A percentile compares a stretch with the other conserved stretches of the same genome.
These are phyloP conservation scores for Conchocele bisecta DNA, from an alignment of 2,888 invertebrate species.

Conservation along the genomic window DNA sequence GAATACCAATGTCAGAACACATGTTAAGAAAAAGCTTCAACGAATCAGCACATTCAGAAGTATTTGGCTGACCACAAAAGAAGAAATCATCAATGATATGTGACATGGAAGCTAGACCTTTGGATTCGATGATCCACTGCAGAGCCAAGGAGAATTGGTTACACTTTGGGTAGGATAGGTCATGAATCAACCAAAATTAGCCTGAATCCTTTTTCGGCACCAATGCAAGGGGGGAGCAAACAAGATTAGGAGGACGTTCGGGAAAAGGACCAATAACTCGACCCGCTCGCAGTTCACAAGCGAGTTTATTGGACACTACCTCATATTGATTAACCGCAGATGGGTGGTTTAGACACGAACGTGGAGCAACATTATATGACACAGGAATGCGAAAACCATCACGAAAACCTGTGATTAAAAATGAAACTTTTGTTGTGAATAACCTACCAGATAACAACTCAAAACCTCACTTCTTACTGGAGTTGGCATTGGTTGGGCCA, in stretches of 20 bases:
- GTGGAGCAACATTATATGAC: neutral
- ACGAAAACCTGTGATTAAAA: constrained; percentile 1
- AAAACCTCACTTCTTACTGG: neutral
- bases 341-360: neutral
- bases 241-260: constrained; percentile 12
- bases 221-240: constrained; percentile 30
- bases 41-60: constrained; percentile 12
- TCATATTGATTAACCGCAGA: constrained; percentile 15
- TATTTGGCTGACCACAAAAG: constrained; percentile 13
- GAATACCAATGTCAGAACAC: constrained; percentile 10
- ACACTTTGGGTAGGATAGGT: constrained; percentile 27
- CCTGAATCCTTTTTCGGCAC: constrained; percentile 21
- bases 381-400: neutral
- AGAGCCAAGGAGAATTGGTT: constrained; percentile 14
- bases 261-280: constrained; percentile 26
- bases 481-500: too few relatives aligned
- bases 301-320: constrained; percentile 2
- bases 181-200: constrained; percentile 25
- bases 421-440: neutral
- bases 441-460: neutral
- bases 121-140: constrained; percentile 24
- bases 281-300: constrained; percentile 8
- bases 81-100: constrained; percentile 43
- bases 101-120: constrained; percentile 9
- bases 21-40: constrained; percentile 2